Evolutionary conservation across 2,888 invertebrate species (phyloP), one percentile per base, ranked within the genome.

Genomic region (Heteromurus nitidus): DNA sequence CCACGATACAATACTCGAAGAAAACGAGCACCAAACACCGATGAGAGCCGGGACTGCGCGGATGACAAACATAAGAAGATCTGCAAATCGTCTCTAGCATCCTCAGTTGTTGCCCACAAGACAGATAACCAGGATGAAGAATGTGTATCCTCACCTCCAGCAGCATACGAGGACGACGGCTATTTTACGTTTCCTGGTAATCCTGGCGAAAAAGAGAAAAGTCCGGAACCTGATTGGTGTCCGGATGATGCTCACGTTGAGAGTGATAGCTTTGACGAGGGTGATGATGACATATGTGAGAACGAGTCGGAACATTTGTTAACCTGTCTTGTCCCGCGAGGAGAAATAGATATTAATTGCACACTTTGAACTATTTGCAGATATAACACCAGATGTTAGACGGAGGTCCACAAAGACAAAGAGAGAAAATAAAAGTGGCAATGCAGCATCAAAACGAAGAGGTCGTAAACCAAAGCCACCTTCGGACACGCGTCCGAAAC

Each of bases 131-230:
- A 31, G n/a, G 3, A 31, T 31, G 62, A 30, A 1, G 55, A n/a
- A 1, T 3, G 28, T 20, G n/a, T 24, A 22, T 5, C 22, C 13
- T 28, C 30, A 7, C 60, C 28, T 47, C 3, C n/a, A 3, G 47
- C n/a, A 50, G 58, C 16, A 58, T 16, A 18, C 0, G 72, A 60
- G 20, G 60, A 64, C 1, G 53, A 50, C 1, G 53, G 42, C 5
- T 55, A 55, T 31, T 70, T 70, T 30, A 36, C 69, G 1, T 70
- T 70, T n/a, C 36, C 30, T 2, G 44, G 26, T 26, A 24, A 26
- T 13, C 42, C 22, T 18, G n/a, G 5, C 22, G 26, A 5, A 2
- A 13, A 24, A 26, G 24, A 5, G 9, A 26, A 26, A 26, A 7
- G 18, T n/a, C n/a, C n/a, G 36, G 36, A 13, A 36, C 36, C 36